Evolutionary conservation across 2,888 invertebrate genomes (phyloP).

Genomic region (Lasioglossum figueresi): DNA sequence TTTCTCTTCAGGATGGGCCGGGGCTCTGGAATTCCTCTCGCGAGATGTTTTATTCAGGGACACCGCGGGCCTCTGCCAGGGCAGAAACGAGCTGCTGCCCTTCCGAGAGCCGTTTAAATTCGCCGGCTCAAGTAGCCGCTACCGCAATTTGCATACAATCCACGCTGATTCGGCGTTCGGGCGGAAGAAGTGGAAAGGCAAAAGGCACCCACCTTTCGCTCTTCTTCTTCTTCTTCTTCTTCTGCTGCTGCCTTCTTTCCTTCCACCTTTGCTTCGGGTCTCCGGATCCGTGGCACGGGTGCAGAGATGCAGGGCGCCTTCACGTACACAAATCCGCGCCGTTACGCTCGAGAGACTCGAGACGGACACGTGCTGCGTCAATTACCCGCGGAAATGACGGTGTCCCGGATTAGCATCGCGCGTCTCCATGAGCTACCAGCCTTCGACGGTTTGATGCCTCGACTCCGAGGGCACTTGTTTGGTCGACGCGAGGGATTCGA

Average conservation of each 20-base stretch:
- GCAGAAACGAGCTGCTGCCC: conserved; percentile 71
- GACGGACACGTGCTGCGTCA: conserved; percentile 48
- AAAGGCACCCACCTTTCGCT: conserved; percentile 39
- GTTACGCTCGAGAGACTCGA: conserved; percentile 31
- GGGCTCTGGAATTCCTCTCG: conserved; percentile 78
- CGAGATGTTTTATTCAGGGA: conserved; percentile 83
- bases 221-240: conserved; percentile 37
- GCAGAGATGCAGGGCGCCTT: neutral
- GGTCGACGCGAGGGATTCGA: neutral
- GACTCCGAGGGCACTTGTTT: neutral
- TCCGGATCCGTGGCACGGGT: neutral
- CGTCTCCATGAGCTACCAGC: neutral
- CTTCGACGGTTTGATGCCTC: conserved; percentile 1
- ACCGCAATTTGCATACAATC: conserved; percentile 83
- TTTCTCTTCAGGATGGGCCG: conserved; percentile 52
- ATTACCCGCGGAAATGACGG: conserved; percentile 32
- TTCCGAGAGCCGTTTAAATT: conserved; percentile 74
- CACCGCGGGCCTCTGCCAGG: conserved; percentile 78
- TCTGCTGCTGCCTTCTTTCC: conserved; percentile 2
- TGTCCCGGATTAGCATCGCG: conserved; percentile 3
- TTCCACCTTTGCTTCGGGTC: neutral
- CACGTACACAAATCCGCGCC: conserved; percentile 6
- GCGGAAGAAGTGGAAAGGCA: conserved; percentile 36
- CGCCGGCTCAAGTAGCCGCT: conserved; percentile 81
- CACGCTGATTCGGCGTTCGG: conserved; percentile 75